A percentile compares a stretch with the other conserved stretches of the same genome.
These are phyloP conservation scores for Vulpes vulpes DNA, from an alignment of 2,113 vertebrate genomes.

Conservation along the genomic window DNA sequence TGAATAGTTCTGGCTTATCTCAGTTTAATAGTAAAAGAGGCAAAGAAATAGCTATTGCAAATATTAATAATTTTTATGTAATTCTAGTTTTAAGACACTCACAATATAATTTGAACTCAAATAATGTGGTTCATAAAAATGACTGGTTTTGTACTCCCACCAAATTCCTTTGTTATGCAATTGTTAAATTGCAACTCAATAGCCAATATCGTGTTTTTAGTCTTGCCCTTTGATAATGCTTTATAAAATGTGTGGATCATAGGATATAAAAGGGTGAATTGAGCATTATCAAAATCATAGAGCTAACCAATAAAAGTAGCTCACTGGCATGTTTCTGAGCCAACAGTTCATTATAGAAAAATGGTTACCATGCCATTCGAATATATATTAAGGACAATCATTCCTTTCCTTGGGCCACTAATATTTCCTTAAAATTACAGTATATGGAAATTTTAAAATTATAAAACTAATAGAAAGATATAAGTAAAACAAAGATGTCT, in stretches of 20 bases:
- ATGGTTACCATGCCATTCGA: neutral
- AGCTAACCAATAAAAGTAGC: neutral
- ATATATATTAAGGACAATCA: neutral
- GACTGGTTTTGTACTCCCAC: constrained; percentile 54
- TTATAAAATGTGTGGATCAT: constrained; percentile 29
- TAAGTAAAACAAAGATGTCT: neutral
- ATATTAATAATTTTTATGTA: constrained; percentile 66
- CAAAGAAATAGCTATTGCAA: constrained; percentile 26
- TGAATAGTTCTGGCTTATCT: constrained; percentile 1
- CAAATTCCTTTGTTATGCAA: constrained; percentile 32
- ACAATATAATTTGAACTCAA: constrained; percentile 66
- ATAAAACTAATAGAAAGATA: constrained; percentile 1
- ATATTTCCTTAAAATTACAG: neutral
- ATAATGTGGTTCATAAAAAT: constrained; percentile 70
- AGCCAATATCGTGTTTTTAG: constrained; percentile 31
- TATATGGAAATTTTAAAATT: neutral
- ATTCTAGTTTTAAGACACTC: constrained; percentile 60
- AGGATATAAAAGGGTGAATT: constrained; percentile 6
- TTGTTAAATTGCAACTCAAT: constrained; percentile 60
- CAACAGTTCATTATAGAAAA: neutral
- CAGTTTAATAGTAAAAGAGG: constrained; percentile 36
- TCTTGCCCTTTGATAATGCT: constrained; percentile 30
- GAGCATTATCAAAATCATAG: constrained; percentile 23
- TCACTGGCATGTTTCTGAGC: neutral
- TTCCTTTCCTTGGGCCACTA: neutral